Evolutionary conservation across 2,888 invertebrate genomes (phyloP), one percentile per base, ranked within the genome.

Genomic region (Liposcelis brunnea): DNA sequence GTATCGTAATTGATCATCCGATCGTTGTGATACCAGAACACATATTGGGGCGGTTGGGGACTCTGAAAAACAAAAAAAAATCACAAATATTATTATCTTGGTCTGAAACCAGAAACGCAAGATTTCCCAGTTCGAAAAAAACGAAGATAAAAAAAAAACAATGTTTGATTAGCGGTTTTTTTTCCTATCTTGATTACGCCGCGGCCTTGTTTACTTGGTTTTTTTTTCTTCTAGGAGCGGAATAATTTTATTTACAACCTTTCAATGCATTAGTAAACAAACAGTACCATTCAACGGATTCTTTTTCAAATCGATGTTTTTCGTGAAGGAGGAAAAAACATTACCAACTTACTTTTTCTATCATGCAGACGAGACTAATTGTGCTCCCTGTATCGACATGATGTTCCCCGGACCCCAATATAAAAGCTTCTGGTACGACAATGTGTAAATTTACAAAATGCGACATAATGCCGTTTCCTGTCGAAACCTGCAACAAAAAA

Each of bases 21-120:
- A 65, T 82, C 81, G 69, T 90, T 87, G 71, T 89, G 89, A 69
- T 84, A 89, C 90, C 90, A 90, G 70, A 89, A 89, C 60, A 91
- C 87, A 70, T 87, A 90, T 67, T 87, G 87, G 53, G 89, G 89
- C 54, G 87, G 89, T 59, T 80, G 83, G 46, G 89, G 89, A 62
- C 87, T 87, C 84, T 87, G 73, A 2, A 74, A 73, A 54, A 50
- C 34, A 42, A 38, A 34, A 31, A 50, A 40, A 19, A 19, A 15
- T 32, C 26, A 38, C 35, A 33, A 42, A 42, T 44, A 48, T 43
- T 26, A 26, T 6, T 26, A 46, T 40, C 36, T 35, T 47, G 34
- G 14, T 26, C 33, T 33, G 18, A 47, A 37, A n/a, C 37, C 31
- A 45, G 32, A 38, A 14, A 19, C 16, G 19, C 34, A 40, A 43